Evolutionary conservation across 2,797 vertebrate genomes (phyloP).

Genomic region (Pterois miles): DNA sequence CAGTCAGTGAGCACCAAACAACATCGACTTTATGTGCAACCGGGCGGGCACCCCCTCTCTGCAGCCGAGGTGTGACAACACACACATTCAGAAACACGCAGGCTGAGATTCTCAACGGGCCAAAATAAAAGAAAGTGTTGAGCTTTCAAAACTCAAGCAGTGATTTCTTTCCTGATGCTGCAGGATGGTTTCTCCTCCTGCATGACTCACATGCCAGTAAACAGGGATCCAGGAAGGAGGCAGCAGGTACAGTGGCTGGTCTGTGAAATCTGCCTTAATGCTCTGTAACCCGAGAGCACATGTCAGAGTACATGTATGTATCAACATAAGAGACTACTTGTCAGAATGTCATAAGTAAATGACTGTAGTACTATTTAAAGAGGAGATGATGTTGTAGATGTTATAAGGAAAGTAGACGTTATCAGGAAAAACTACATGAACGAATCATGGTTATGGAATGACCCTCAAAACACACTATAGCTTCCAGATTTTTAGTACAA

Average conservation of each 20-base stretch:
- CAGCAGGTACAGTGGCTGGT: conserved; percentile 64
- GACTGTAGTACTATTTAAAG: conserved; percentile 5
- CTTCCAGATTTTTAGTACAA: background rate
- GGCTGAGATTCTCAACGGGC: background rate
- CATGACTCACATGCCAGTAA: conserved; percentile 49
- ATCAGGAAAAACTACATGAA: background rate
- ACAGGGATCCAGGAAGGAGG: conserved; percentile 43
- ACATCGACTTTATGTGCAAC: conserved; percentile 58
- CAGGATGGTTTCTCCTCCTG: background rate
- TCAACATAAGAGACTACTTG: conserved; percentile 38
- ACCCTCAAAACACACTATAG: no score
- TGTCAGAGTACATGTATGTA: conserved; percentile 26
- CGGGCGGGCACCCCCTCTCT: conserved; percentile 38
- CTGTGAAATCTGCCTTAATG: conserved; percentile 66
- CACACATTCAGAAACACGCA: conserved; percentile 20
- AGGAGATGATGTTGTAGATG: background rate
- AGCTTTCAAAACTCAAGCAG: background rate
- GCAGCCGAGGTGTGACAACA: background rate
- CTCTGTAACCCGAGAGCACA: conserved; percentile 63
- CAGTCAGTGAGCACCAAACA: conserved; percentile 48
- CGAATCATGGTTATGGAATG: background rate
- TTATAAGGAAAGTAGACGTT: background rate
- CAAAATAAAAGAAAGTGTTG: background rate
- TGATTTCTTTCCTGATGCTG: background rate
- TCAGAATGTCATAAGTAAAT: conserved; percentile 47